Evolutionary conservation across 2,888 invertebrate genomes (phyloP).

Genomic region (Drosophila falleni): DNA sequence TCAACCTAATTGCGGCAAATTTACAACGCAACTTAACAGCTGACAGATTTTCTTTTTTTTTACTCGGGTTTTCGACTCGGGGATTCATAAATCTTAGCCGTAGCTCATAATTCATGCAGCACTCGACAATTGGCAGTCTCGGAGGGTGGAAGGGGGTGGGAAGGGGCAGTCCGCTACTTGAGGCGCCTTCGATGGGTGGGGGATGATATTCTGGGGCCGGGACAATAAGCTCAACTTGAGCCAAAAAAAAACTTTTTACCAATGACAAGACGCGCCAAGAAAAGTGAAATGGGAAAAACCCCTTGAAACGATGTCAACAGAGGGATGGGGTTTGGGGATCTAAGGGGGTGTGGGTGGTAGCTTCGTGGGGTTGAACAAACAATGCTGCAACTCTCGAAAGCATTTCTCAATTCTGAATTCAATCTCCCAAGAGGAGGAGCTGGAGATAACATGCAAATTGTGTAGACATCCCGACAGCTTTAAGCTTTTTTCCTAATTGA

Average conservation of each 20-base stretch:
- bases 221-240: constrained; percentile 61
- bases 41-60: constrained; percentile 66
- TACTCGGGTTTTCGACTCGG: constrained; percentile 38
- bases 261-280: constrained; percentile 62
- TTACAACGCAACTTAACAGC: constrained; percentile 78
- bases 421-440: too few relatives aligned
- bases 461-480: constrained; percentile 59
- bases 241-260: constrained; percentile 56
- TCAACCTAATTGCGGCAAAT: constrained; percentile 84
- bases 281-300: constrained; percentile 45
- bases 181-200: constrained; percentile 5
- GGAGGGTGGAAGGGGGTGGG: background rate
- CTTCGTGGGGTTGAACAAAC: constrained; percentile 46
- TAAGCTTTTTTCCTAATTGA: constrained; percentile 62
- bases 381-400: constrained; percentile 46
- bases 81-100: constrained; percentile 83
- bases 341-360: constrained; percentile 3
- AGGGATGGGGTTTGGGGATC: constrained; percentile 14
- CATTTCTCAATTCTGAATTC: constrained; percentile 21
- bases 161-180: constrained; percentile 15
- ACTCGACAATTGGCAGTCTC: constrained; percentile 71
- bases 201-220: constrained; percentile 18
- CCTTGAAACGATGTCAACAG: constrained; percentile 4
- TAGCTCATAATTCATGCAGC: constrained; percentile 83
- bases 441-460: constrained; percentile 38